Evolutionary conservation across 2,888 invertebrate genomes (phyloP).

Genomic region (Amblyteles armatorius): DNA sequence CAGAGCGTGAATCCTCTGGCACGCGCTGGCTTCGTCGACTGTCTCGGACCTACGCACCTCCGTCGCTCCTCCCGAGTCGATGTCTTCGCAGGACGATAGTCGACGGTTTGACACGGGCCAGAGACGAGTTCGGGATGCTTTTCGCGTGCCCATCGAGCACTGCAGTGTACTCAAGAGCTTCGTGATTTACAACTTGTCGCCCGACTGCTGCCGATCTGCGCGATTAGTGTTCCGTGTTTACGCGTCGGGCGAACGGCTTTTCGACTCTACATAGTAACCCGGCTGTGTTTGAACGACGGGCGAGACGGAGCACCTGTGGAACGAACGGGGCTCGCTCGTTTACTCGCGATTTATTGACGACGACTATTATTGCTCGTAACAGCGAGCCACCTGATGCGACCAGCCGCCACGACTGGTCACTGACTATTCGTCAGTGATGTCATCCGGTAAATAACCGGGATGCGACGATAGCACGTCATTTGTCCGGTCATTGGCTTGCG

Average conservation of each 20-base stretch:
- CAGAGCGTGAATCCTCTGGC: slow-evolving; percentile 39
- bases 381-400: slow-evolving; percentile 42
- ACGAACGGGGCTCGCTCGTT: not conserved
- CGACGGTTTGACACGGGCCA: slow-evolving; percentile 36
- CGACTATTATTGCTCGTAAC: slow-evolving; percentile 41
- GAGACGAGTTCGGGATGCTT: slow-evolving; percentile 31
- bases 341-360: slow-evolving; percentile 13
- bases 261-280: not conserved
- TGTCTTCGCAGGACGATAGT: slow-evolving; percentile 10
- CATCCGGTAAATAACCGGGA: slow-evolving; percentile 4
- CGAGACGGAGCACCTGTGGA: not conserved
- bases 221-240: not conserved
- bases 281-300: not conserved
- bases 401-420: slow-evolving; percentile 19
- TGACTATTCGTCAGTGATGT: slow-evolving; percentile 8
- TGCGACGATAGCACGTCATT: not conserved
- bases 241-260: not conserved
- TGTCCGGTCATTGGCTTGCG: not conserved
- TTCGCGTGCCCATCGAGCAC: slow-evolving; percentile 61
- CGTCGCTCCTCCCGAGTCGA: slow-evolving; percentile 31
- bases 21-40: not conserved
- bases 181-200: not conserved
- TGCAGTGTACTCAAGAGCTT: not conserved
- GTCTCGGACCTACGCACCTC: not conserved
- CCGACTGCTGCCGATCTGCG: not conserved